A percentile compares a stretch with the other conserved stretches of the same genome.
These are phyloP conservation scores for Tenthredo notha DNA, from an alignment of 2,888 invertebrate genomes.

Conservation along the genomic window DNA sequence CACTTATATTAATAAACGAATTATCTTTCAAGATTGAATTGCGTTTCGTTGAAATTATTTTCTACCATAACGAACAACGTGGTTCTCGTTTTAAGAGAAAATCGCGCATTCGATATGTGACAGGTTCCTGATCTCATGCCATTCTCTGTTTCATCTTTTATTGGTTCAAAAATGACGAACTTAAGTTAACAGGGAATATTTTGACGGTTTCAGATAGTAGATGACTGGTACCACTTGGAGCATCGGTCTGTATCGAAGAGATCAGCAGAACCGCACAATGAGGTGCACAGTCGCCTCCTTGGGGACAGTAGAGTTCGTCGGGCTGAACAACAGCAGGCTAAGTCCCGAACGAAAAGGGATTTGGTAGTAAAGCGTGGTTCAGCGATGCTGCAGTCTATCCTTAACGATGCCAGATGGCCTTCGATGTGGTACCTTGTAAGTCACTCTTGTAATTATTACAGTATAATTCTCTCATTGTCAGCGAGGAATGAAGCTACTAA, in stretches of 20 bases:
- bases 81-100: background rate
- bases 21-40: background rate
- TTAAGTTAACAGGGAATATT: background rate
- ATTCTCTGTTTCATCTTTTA: background rate
- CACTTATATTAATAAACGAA: conserved; percentile 8
- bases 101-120: background rate
- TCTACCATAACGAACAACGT: background rate
- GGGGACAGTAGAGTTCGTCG: conserved; percentile 89
- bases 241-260: conserved; percentile 90
- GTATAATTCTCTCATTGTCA: background rate
- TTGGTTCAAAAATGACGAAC: background rate
- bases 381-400: conserved; percentile 72
- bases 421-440: conserved; percentile 99
- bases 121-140: background rate
- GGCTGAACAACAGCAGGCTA: conserved; percentile 90
- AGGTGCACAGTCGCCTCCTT: conserved; percentile 86
- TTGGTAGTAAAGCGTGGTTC: conserved; percentile 78
- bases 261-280: conserved; percentile 85
- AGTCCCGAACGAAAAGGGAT: conserved; percentile 91
- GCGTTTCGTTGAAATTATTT: background rate
- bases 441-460: conserved; percentile 67
- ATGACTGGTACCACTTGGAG: conserved; percentile 91
- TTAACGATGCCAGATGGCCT: conserved; percentile 95
- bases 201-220: conserved; percentile 87
- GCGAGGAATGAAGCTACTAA: background rate